Evolutionary conservation across 2,797 vertebrate genomes (phyloP), one percentile per base, ranked within the genome.

Genomic region (Poeciliopsis gracilis): DNA sequence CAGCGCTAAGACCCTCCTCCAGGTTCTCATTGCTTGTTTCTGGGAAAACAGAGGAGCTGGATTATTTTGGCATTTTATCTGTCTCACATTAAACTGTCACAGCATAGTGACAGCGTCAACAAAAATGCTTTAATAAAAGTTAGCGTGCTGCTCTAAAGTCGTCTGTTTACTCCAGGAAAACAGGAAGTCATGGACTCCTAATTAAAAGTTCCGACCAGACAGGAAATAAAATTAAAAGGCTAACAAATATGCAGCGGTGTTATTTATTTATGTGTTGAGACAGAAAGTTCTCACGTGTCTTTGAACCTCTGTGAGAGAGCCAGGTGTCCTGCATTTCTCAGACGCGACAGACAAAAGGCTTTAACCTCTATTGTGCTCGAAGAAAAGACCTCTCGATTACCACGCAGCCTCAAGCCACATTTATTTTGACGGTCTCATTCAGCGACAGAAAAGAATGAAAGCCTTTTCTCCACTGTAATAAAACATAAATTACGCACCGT

Each of bases 271-370:
- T 70, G 38, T 69, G 11, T n/a, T n/a, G 23, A 43, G 41, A 70
- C 67, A 70, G 67, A 70, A 43, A 87, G 83, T 79, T 84, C 78
- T 73, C 69, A 36, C 30, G 18, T 78, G 78, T 78, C 88, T 93
- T 94, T 93, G 92, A 94, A 92, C 84, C 83, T 8, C 79, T 86
- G 86, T 89, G 84, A 82, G 83, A 84, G 86, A 87, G 89, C 91
- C 93, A 94, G 93, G 91, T 95, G 93, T 92, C 87, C 92, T 81
- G 85, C 13, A 82, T 75, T 72, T 85, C 86, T 87, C 86, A 90
- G 78, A 86, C 72, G 84, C 63, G 85, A 89, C 87, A 86, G 81
- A 86, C 80, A 72, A 87, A 53, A 87, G 87, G 88, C 89, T 88
- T 86, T 41, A 86, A 63, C 76, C 75, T 84, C 89, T 13, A 88